These are phyloP conservation scores for Phymatocera aterrima DNA, from an alignment of 2,888 invertebrate species.

Conservation along the genomic window DNA sequence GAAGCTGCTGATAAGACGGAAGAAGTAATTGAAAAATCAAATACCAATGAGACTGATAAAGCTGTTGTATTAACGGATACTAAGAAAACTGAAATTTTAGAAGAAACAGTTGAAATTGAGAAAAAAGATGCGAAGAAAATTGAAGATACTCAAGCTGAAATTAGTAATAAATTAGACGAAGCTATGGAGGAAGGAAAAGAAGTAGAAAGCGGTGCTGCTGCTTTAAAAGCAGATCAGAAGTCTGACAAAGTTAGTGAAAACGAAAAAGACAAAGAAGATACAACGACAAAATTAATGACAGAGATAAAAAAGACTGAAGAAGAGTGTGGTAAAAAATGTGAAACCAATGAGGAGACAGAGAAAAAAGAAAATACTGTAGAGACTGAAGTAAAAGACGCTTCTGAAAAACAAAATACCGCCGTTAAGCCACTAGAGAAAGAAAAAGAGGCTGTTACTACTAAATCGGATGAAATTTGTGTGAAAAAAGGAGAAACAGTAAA, in stretches of 20 bases:
- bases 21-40: constrained; percentile 46
- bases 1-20: constrained; percentile 2
- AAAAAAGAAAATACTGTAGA: constrained; percentile 42
- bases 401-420: constrained; percentile 50
- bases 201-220: constrained; percentile 36
- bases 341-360: constrained; percentile 43
- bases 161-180: neutral
- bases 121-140: constrained; percentile 33
- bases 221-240: neutral
- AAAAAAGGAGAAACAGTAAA: constrained; percentile 2
- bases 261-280: constrained; percentile 30
- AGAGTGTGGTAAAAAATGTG: constrained; percentile 40
- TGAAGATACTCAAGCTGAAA: constrained; percentile 26
- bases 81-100: constrained; percentile 44
- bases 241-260: neutral
- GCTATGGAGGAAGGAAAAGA: constrained; percentile 43
- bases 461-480: neutral
- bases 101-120: constrained; percentile 44
- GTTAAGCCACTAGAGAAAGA: constrained; percentile 46
- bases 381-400: constrained; percentile 52
- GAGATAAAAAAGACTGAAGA: constrained; percentile 50
- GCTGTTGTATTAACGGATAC: constrained; percentile 50
- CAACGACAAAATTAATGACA: constrained; percentile 49
- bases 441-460: constrained; percentile 33
- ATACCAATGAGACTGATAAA: constrained; percentile 46